A percentile compares a stretch with the other conserved stretches of the same genome.
These are phyloP conservation scores for Chromis chromis DNA, from an alignment of 2,797 vertebrate species.

Conservation along the genomic window DNA sequence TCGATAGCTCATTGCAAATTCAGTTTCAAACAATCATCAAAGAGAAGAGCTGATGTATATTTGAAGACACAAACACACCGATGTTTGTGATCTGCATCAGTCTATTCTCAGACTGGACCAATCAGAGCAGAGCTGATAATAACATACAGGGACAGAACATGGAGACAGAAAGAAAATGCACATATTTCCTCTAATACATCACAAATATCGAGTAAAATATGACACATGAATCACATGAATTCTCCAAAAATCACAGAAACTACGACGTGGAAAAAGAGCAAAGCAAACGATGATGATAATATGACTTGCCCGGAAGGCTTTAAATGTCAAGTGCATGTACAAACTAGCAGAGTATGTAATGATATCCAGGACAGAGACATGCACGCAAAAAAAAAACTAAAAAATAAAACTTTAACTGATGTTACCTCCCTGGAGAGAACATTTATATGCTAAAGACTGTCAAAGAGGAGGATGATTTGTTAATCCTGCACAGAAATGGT, in stretches of 20 bases:
- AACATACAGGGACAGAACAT: background rate
- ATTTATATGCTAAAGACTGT: too few relatives aligned
- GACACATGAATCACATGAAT: background rate
- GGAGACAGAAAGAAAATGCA: too few relatives aligned
- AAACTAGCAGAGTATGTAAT: background rate
- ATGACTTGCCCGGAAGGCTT: background rate
- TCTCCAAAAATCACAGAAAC: background rate
- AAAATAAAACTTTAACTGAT: too few relatives aligned
- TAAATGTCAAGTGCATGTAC: background rate
- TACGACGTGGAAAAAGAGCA: background rate
- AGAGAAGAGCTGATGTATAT: background rate
- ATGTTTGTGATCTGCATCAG: background rate
- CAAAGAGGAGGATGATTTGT: too few relatives aligned
- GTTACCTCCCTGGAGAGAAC: too few relatives aligned
- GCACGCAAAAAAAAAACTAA: too few relatives aligned
- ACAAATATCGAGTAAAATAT: background rate
- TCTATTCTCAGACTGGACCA: constrained; percentile 8
- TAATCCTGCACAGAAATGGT: too few relatives aligned
- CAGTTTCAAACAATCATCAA: background rate
- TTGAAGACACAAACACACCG: background rate
- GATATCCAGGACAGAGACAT: background rate
- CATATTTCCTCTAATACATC: background rate
- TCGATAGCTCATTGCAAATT: constrained; percentile 2
- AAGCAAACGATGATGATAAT: background rate
- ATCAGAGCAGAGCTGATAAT: background rate